Evolutionary conservation across 2,113 vertebrate genomes (phyloP).

Genomic region (Apistogramma diplotaenia): DNA sequence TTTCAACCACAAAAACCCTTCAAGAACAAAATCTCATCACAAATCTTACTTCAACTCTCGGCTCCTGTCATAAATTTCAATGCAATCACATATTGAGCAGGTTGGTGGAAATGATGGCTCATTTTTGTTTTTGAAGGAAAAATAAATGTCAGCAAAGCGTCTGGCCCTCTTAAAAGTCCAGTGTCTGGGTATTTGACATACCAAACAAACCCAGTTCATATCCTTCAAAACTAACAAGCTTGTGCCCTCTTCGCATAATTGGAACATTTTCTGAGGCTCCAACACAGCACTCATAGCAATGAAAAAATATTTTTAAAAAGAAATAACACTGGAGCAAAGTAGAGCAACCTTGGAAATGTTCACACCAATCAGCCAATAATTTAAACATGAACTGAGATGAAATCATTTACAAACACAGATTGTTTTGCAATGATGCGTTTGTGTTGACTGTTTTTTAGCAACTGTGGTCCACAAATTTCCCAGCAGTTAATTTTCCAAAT

Average conservation of each 20-base stretch:
- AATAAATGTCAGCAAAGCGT: neutral
- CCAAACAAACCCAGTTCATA: slow-evolving; percentile 18
- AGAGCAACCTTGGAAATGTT: slow-evolving; percentile 22
- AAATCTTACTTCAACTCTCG: neutral
- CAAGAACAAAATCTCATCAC: neutral
- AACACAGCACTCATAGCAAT: neutral
- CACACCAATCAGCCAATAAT: slow-evolving; percentile 38
- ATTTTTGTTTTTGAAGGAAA: slow-evolving; percentile 14
- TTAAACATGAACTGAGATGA: neutral
- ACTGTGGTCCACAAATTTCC: neutral
- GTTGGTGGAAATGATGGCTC: neutral
- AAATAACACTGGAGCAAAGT: slow-evolving; percentile 40
- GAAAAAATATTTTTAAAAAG: slow-evolving; percentile 8
- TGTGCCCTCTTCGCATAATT: slow-evolving; percentile 47
- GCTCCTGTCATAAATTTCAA: neutral
- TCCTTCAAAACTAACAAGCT: slow-evolving; percentile 39
- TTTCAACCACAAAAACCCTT: neutral
- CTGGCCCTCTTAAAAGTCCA: neutral
- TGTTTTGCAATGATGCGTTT: neutral
- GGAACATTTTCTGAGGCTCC: slow-evolving; percentile 18
- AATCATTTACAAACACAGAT: neutral
- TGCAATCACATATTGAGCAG: neutral
- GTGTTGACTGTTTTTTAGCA: neutral
- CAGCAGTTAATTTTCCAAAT: neutral
- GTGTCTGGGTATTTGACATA: slow-evolving; percentile 2